Percentiles rank a stretch among this genome's conserved stretches.
phyloP scores from a whole-genome alignment of 1,140 invertebrate species.

The Drosophila virilis region DNA sequence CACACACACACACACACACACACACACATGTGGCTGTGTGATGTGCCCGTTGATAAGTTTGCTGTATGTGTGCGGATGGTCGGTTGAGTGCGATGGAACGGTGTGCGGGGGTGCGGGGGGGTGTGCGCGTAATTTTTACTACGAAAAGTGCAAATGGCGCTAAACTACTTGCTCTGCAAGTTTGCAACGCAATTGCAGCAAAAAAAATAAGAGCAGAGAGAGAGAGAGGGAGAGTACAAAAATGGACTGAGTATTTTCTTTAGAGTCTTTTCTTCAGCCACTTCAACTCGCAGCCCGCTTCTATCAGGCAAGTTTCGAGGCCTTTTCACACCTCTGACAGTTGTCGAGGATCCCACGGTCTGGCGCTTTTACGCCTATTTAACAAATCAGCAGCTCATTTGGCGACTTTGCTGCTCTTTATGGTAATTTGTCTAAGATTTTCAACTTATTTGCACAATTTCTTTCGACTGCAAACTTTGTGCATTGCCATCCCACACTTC shows the following conservation, averaged over 20 bases:
- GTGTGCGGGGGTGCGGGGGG: neutral
- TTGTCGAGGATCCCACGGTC: slow-evolving; percentile 65
- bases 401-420: slow-evolving; percentile 52
- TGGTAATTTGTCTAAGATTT: slow-evolving; percentile 71
- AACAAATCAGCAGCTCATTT: slow-evolving; percentile 79
- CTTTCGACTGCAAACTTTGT: slow-evolving; percentile 8
- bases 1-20: slow-evolving; percentile 8
- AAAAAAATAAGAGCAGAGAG: slow-evolving; percentile 29
- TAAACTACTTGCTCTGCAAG: slow-evolving; percentile 81
- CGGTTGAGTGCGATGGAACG: slow-evolving; percentile 16
- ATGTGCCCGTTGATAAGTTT: slow-evolving; percentile 76
- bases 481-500: neutral
- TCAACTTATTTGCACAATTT: slow-evolving; percentile 29
- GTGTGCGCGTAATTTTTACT: slow-evolving; percentile 73
- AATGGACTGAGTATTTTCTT: slow-evolving; percentile 38
- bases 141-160: slow-evolving; percentile 80
- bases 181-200: slow-evolving; percentile 73
- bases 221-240: neutral
- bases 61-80: slow-evolving; percentile 27
- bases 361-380: slow-evolving; percentile 73
- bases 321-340: slow-evolving; percentile 64
- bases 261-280: slow-evolving; percentile 17
- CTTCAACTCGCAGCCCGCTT: slow-evolving; percentile 50
- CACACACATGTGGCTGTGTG: slow-evolving; percentile 36
- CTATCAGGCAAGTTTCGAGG: slow-evolving; percentile 57